Evolutionary conservation across 2,113 vertebrate species (phyloP).

Genomic region (Xiphophorus couchianus): DNA sequence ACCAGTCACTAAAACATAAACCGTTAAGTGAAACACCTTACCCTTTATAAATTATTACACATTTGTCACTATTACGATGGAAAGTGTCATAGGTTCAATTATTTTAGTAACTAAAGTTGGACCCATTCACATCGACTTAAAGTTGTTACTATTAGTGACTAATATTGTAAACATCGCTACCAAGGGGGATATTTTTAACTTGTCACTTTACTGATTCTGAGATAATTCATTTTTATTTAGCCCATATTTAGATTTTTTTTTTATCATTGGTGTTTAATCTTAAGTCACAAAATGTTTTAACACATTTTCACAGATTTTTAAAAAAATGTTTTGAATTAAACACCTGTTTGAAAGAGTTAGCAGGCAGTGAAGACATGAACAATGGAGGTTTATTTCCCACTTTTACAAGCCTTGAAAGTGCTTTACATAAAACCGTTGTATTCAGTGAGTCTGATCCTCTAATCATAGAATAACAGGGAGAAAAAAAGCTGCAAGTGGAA

Average conservation of each 20-base stretch:
- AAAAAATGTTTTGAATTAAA: background rate
- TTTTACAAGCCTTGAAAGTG: background rate
- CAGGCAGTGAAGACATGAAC: background rate
- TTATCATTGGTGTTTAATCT: conserved; percentile 14
- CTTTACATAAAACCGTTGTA: background rate
- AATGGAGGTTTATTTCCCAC: background rate
- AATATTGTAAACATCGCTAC: background rate
- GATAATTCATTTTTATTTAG: conserved; percentile 10
- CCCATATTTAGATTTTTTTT: conserved; percentile 7
- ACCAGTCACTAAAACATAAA: too few species aligned
- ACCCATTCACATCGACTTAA: background rate
- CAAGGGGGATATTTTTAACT: conserved; percentile 66
- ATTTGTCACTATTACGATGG: background rate
- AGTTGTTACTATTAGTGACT: background rate
- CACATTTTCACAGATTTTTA: background rate
- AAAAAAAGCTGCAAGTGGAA: background rate
- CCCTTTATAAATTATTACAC: background rate
- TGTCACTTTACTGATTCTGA: conserved; percentile 49
- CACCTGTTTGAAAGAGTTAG: background rate
- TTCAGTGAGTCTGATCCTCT: background rate
- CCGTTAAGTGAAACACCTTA: background rate
- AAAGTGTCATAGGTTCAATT: background rate
- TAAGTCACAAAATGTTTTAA: conserved; percentile 23
- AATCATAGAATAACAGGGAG: background rate
- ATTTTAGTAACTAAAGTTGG: background rate